Percentiles rank a stretch among this genome's conserved stretches.
phyloP scores from a whole-genome alignment of 2,888 invertebrate species.

The Ornithoptera priamus region DNA sequence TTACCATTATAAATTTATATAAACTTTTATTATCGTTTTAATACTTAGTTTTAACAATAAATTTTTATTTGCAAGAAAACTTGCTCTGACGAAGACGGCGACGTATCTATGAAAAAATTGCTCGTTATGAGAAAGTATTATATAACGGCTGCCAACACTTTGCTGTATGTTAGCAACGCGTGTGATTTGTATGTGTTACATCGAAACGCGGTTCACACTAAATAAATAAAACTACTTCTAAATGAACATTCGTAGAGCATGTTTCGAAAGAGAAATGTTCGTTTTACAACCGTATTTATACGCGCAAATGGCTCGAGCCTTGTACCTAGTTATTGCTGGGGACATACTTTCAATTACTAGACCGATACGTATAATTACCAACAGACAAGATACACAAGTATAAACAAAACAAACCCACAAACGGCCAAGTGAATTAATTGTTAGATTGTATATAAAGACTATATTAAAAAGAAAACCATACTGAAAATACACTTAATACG shows the following conservation, averaged over 20 bases:
- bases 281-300: background rate
- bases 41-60: background rate
- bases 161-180: background rate
- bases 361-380: background rate
- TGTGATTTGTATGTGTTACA: background rate
- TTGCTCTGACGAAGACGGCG: background rate
- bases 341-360: background rate
- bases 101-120: background rate
- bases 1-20: too few relatives aligned
- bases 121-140: conserved; percentile 12
- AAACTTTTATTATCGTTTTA: background rate
- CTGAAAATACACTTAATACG: too few relatives aligned
- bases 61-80: background rate
- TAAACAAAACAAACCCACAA: too few relatives aligned
- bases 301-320: background rate
- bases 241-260: background rate
- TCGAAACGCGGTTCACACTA: background rate
- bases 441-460: too few relatives aligned
- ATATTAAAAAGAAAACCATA: too few relatives aligned
- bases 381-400: background rate
- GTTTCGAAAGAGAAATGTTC: background rate
- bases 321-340: background rate
- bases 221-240: background rate
- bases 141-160: conserved; percentile 9
- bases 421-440: too few relatives aligned